Conservation (phyloP, 2,797 vertebrate species). For the Eulemur mongoz region DNA sequence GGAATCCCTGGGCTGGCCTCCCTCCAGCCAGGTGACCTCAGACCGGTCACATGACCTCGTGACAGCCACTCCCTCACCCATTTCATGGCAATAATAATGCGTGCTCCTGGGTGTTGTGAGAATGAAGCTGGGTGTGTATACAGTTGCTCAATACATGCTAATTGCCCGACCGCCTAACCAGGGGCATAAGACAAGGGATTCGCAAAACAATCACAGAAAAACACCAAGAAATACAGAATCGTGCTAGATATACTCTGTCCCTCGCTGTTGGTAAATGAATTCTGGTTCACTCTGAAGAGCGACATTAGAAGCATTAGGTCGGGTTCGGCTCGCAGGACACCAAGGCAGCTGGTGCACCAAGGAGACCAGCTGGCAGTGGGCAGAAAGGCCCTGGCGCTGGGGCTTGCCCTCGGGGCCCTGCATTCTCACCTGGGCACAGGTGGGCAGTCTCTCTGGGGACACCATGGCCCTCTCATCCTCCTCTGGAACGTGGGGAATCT, state of each 20-base stretch:
- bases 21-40: not conserved
- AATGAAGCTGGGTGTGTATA: rapidly evolving
- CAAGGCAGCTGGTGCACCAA: not conserved
- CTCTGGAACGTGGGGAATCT: not conserved
- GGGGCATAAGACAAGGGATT: rapidly evolving
- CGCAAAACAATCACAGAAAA: not conserved
- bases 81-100: rapidly evolving
- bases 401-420: not conserved
- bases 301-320: rapidly evolving
- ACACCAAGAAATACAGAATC: not conserved
- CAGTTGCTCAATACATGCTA: rapidly evolving
- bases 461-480: rapidly evolving
- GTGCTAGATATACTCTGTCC: too few relatives aligned
- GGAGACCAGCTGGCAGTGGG: not conserved
- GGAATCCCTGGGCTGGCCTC: not conserved
- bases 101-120: rapidly evolving
- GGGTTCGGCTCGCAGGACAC: rapidly evolving
- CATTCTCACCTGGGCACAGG: not conserved
- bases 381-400: not conserved
- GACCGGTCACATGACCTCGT: not conserved
- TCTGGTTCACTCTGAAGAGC: not conserved
- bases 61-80: rapidly evolving
- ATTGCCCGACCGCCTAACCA: rapidly evolving
- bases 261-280: not conserved
- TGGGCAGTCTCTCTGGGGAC: not conserved